Evolutionary conservation across 2,888 invertebrate genomes (phyloP).

Genomic region (Euproctis similis): DNA sequence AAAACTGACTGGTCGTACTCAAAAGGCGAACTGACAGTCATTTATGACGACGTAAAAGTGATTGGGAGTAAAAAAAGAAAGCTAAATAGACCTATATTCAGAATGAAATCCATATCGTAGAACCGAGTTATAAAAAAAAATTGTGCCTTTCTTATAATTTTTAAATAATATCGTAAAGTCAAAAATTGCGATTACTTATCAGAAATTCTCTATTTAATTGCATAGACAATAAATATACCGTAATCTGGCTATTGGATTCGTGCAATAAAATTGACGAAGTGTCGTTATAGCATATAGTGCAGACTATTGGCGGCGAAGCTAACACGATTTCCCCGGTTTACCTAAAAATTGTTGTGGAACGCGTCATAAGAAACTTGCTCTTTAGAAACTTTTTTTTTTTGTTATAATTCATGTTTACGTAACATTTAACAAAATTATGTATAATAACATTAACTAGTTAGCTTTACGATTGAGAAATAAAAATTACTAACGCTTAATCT

Average conservation of each 20-base stretch:
- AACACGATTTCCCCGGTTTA: conserved; percentile 32
- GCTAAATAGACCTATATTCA: conserved; percentile 5
- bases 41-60: neutral
- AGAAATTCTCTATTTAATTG: conserved; percentile 19
- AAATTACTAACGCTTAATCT: too few relatives aligned
- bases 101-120: too few relatives aligned
- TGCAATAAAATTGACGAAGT: conserved; percentile 30
- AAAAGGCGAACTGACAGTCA: conserved; percentile 2
- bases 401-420: too few relatives aligned
- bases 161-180: too few relatives aligned
- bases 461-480: too few relatives aligned
- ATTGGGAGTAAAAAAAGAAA: conserved; percentile 3
- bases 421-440: too few relatives aligned
- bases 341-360: conserved; percentile 19
- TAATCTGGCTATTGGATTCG: conserved; percentile 21
- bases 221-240: conserved; percentile 15
- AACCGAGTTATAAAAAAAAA: too few relatives aligned
- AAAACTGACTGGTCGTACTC: conserved; percentile 4
- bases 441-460: too few relatives aligned
- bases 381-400: too few relatives aligned
- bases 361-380: conserved; percentile 5
- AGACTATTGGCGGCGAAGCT: conserved; percentile 26
- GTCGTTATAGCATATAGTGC: conserved; percentile 29
- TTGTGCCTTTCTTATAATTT: too few relatives aligned
- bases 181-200: conserved; percentile 24